phyloP scores from a whole-genome alignment of 2,113 vertebrate species.

The Noturus placidus region DNA sequence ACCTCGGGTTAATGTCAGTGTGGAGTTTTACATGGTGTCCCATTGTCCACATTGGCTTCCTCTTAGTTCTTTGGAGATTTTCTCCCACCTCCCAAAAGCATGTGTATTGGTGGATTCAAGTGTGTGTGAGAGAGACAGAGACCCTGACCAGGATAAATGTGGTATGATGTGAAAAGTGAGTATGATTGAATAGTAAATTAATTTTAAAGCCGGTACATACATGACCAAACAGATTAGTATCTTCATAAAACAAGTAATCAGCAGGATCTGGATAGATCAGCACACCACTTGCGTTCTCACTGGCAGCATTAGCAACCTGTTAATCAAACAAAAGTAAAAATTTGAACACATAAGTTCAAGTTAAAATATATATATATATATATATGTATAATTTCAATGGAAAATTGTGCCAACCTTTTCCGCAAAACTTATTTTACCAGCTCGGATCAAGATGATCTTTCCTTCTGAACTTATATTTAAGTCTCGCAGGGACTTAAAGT shows the following conservation, averaged over 20 bases:
- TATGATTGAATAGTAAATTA: not conserved
- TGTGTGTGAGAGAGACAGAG: no score
- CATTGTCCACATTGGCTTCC: not conserved
- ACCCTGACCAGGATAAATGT: not conserved
- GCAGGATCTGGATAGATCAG: constrained; percentile 79
- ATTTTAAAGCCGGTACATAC: constrained; percentile 70
- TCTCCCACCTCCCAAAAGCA: no score
- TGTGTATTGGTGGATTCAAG: no score
- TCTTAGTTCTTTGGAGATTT: not conserved
- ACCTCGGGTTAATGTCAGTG: not conserved
- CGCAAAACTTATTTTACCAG: constrained; percentile 82
- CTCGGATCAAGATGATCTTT: constrained; percentile 79
- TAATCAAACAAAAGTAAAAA: not conserved
- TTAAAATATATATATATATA: not conserved
- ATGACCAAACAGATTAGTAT: constrained; percentile 79
- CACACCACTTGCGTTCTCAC: constrained; percentile 78
- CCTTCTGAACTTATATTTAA: constrained; percentile 58
- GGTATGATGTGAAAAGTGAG: no score
- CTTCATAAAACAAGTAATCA: constrained; percentile 40
- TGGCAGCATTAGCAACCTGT: constrained; percentile 86
- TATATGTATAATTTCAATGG: not conserved
- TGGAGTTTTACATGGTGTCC: not conserved
- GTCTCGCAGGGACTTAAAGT: constrained; percentile 69
- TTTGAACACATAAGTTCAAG: not conserved
- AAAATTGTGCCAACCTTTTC: constrained; percentile 80